Conservation (phyloP, 53 echinoderm and acorn worm genomes). For the Temnopleurus reevesii region DNA sequence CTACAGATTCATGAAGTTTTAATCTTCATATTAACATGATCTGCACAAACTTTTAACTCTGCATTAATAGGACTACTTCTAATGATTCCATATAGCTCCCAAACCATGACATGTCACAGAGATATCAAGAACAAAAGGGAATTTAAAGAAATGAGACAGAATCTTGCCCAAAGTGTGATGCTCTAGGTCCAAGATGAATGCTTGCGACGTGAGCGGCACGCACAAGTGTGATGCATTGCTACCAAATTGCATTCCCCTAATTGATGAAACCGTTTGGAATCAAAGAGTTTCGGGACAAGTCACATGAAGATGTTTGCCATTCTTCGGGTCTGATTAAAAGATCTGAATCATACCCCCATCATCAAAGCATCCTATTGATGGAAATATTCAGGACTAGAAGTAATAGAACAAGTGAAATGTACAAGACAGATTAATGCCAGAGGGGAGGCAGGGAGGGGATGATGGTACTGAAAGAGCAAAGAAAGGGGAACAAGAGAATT, state of each 20-base stretch:
- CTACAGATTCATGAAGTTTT: not conserved
- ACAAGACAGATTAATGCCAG: not conserved
- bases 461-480: not conserved
- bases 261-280: slow-evolving; percentile 48
- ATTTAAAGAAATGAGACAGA: not conserved
- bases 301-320: slow-evolving; percentile 39
- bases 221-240: slow-evolving; percentile 25
- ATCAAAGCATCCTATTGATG: not conserved
- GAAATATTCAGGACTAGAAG: not conserved
- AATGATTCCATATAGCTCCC: not conserved
- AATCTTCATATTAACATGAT: not conserved
- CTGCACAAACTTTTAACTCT: not conserved
- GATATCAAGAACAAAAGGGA: no score
- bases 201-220: not conserved
- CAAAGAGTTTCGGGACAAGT: not conserved
- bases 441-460: not conserved
- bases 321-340: slow-evolving; percentile 46
- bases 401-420: not conserved
- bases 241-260: slow-evolving; percentile 38
- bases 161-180: not conserved
- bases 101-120: not conserved
- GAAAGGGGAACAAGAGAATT: not conserved
- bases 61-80: not conserved
- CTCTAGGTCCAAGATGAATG: slow-evolving; percentile 5
- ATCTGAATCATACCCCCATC: slow-evolving; percentile 39